Conservation (phyloP, 2,888 invertebrate genomes). For the Ectemnius lituratus region DNA sequence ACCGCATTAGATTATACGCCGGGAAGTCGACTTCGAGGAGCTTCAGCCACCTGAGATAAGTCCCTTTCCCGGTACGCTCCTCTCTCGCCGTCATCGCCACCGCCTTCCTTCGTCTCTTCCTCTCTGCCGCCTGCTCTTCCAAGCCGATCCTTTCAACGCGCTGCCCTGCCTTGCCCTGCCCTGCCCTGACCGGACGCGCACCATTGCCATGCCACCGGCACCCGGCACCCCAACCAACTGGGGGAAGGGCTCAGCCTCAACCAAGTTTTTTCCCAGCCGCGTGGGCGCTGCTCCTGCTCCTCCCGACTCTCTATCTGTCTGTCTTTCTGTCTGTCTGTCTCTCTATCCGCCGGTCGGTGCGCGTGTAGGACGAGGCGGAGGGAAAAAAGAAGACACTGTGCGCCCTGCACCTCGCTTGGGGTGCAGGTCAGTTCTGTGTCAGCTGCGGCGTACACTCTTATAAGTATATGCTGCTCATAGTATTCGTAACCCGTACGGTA, state of each 20-base stretch:
- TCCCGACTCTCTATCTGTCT: neutral
- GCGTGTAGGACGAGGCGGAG: slow-evolving; percentile 26
- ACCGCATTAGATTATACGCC: slow-evolving; percentile 45
- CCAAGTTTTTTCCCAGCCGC: too few species aligned
- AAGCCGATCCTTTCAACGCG: too few species aligned
- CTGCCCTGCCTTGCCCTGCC: too few species aligned
- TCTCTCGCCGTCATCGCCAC: too few species aligned
- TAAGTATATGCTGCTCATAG: neutral
- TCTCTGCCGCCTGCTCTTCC: neutral
- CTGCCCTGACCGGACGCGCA: too few species aligned
- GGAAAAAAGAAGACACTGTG: slow-evolving; percentile 33
- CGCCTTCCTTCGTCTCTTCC: neutral
- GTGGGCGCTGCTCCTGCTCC: too few species aligned
- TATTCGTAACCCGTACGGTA: slow-evolving; percentile 17
- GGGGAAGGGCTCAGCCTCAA: too few species aligned
- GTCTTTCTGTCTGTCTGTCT: neutral
- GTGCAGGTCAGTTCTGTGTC: slow-evolving; percentile 63
- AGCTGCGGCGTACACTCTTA: slow-evolving; percentile 54
- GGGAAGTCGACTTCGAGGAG: slow-evolving; percentile 43
- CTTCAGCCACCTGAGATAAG: slow-evolving; percentile 44
- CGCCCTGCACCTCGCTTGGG: slow-evolving; percentile 41
- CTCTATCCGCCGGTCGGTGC: neutral
- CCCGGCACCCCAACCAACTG: too few species aligned
- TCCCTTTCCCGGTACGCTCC: slow-evolving; percentile 24
- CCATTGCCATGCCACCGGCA: too few species aligned